These are phyloP conservation scores for Coptodon rendalli DNA, from an alignment of 2,113 vertebrate species.

Conservation along the genomic window DNA sequence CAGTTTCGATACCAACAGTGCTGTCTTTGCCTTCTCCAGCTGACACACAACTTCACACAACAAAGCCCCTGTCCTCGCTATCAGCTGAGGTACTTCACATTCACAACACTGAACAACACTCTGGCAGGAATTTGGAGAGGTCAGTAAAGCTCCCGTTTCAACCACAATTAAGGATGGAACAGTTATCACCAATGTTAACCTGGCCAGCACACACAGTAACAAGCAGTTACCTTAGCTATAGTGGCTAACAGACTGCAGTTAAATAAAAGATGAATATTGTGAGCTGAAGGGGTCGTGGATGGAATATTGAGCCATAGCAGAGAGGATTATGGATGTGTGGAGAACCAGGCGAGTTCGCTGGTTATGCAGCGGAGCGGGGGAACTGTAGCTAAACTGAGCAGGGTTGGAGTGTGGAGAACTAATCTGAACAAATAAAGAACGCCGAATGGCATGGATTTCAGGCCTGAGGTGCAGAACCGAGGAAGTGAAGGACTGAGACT, in stretches of 20 bases:
- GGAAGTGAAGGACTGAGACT: background rate
- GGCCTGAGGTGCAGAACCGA: accelerated
- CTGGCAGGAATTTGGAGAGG: background rate
- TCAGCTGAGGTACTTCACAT: background rate
- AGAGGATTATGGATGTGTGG: background rate
- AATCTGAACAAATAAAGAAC: background rate
- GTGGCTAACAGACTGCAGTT: background rate
- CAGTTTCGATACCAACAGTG: background rate
- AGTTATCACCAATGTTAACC: background rate
- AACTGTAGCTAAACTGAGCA: background rate
- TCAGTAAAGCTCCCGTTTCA: background rate
- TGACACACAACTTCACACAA: background rate
- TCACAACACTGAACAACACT: background rate
- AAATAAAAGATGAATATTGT: background rate
- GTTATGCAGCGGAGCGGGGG: background rate
- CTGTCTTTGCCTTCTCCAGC: background rate
- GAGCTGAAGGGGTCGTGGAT: background rate
- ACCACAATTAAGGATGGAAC: background rate
- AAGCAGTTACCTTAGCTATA: background rate
- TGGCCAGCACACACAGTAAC: background rate
- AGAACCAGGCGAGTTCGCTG: background rate
- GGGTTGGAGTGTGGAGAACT: background rate
- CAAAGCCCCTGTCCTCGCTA: accelerated
- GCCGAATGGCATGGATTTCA: background rate
- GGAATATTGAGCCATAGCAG: background rate